Conservation (phyloP, 2,113 vertebrate genomes). For the Malurus elegans region DNA sequence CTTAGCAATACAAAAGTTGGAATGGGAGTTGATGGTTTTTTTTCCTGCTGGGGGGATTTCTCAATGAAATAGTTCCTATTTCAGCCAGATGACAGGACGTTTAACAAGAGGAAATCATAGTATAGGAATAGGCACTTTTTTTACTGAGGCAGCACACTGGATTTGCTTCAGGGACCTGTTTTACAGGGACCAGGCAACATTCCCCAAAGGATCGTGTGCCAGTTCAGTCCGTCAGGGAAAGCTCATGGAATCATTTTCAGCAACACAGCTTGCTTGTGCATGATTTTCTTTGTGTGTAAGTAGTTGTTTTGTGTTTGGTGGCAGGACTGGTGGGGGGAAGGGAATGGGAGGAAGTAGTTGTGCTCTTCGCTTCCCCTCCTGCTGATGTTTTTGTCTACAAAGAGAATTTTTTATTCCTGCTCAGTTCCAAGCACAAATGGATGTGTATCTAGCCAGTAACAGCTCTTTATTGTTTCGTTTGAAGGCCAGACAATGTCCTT, state of each 20-base stretch:
- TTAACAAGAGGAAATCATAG: background rate
- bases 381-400: conserved; percentile 1
- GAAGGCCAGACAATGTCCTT: background rate
- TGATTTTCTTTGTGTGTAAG: background rate
- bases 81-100: background rate
- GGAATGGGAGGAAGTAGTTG: background rate
- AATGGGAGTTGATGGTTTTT: background rate
- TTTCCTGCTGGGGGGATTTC: background rate
- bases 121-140: background rate
- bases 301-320: background rate
- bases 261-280: background rate
- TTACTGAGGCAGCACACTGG: background rate
- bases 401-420: conserved; percentile 1
- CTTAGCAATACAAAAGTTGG: background rate
- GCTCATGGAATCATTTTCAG: background rate
- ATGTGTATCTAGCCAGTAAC: background rate
- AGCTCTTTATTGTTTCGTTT: background rate
- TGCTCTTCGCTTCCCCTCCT: background rate
- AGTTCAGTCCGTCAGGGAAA: background rate
- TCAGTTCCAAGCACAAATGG: background rate
- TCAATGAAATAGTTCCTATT: background rate
- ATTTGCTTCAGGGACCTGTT: background rate
- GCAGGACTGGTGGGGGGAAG: background rate
- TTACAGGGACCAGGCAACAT: background rate
- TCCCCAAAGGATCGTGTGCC: background rate